Base-by-base conservation (phyloP, 1,140 invertebrate genomes). In the Asobara japonica region DNA sequence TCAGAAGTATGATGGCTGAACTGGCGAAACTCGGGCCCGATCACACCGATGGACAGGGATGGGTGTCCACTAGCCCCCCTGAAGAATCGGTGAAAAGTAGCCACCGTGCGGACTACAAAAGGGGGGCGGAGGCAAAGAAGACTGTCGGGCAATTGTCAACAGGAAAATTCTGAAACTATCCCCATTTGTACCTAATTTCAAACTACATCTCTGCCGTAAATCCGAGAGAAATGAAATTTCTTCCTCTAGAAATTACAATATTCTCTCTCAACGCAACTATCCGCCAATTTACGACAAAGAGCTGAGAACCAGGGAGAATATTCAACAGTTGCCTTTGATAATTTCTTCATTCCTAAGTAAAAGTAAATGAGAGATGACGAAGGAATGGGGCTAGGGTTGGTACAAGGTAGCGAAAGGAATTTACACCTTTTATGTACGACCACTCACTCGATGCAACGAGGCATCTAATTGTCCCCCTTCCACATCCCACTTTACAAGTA, bases 291-390 rank as follows among this genome's bases (percentile, higher is more conserved):
- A 67, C 51, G 20, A 45, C 16, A 33, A 66, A 33, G 64, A 66
- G 36, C 10, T 7, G 10, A n/a, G 27, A 45, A 16, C 13, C 65
- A 18, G 51, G 51, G 51, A 25, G 65, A 67, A 67, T 67, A 67
- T 67, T 67, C 38, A 67, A 67, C 65, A 67, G 65, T 67, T 27
- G 27, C 27, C 16, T 45, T 30, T 67, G 27, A 48, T 45, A 67
- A 48, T 51, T 56, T 27, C 51, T 27, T 56, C 22, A 22, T 25
- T 56, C 51, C 4, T 56, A 22, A 45, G 41, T 56, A 25, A 56
- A 25, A 56, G 51, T 56, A 56, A 56, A 56, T 56, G 51, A 56
- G 51, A 56, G 45, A 20, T 18, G 45, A 20, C 11, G 31, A 36
- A 36, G 51, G 51, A 56, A 56, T 25, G 51, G 45, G 45, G 18